Evolutionary conservation across 2,113 vertebrate genomes (phyloP), one percentile per base, ranked within the genome.

Genomic region (Hyla sarda): DNA sequence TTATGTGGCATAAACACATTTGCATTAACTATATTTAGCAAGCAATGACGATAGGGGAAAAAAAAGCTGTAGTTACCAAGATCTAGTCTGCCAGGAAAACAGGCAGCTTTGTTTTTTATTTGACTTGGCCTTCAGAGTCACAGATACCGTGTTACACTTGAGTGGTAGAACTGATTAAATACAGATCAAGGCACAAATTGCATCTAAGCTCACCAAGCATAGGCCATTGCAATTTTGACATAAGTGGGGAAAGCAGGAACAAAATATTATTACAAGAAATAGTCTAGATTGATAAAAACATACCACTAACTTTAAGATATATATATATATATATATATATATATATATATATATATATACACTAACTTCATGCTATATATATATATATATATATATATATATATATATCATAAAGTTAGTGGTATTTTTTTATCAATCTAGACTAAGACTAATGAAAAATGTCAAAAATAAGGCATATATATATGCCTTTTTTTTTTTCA

Each of bases 131-230:
- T 67, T 67, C 28, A 67, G 62, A 67, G 62, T 67, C 62, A 67
- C 62, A 67, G 62, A 67, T 67, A 67, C 62, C 30, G 16, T 67
- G 62, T 67, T 67, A 67, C 62, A 67, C 62, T 67, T 67, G 62
- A 67, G 62, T 67, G 62, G 14, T 67, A 67, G 62, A 67, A 67
- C 62, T 67, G 62, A 67, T 67, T 67, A 67, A 67, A 67, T 67
- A 67, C 62, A 67, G 62, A 67, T 67, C 62, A 67, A 67, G 62
- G 62, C 62, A 67, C 62, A 67, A 67, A 67, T 67, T 67, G 62
- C 62, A 67, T 67, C 62, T 67, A 14, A 67, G 62, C 62, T 67
- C 62, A 32, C 62, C 32, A 67, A 67, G 28, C 62, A 67, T 67
- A 67, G 62, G 30, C 62, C 62, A 67, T 67, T 67, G 62, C 62